phyloP scores from a whole-genome alignment of 2,113 vertebrate species.

The Bubo bubo region DNA sequence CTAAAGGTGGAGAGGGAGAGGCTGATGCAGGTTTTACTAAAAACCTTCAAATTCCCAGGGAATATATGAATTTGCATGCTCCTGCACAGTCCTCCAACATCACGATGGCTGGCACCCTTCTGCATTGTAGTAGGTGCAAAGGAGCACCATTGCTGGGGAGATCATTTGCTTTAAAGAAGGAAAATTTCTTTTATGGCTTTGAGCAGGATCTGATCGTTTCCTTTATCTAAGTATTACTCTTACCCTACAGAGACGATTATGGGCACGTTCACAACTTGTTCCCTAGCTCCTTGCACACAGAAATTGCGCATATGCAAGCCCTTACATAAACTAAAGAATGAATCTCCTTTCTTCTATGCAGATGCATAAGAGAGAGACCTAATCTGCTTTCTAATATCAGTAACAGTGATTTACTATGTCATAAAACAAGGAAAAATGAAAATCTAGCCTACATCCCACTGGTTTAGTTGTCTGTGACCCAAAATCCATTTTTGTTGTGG shows the following conservation, averaged over 20 bases:
- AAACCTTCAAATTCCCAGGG: background rate
- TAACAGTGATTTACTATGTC: background rate
- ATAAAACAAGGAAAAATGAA: background rate
- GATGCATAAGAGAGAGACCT: background rate
- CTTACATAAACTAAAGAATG: background rate
- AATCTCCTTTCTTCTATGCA: background rate
- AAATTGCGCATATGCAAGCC: too few species aligned
- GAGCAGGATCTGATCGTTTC: background rate
- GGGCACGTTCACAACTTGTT: background rate
- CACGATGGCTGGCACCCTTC: rapidly evolving
- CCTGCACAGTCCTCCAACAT: background rate
- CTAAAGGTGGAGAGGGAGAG: background rate
- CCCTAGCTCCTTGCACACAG: background rate
- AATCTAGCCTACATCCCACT: background rate
- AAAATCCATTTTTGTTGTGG: background rate
- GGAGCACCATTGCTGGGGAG: background rate
- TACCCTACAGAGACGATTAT: background rate
- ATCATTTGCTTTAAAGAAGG: background rate
- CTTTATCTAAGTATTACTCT: background rate
- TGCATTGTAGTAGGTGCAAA: background rate
- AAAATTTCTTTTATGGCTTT: background rate
- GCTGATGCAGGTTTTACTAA: background rate
- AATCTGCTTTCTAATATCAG: background rate
- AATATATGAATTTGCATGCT: background rate
- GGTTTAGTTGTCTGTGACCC: background rate